Evolutionary conservation across 2,113 vertebrate species (phyloP), one percentile per base, ranked within the genome.

Genomic region (Hiodon tergisus): DNA sequence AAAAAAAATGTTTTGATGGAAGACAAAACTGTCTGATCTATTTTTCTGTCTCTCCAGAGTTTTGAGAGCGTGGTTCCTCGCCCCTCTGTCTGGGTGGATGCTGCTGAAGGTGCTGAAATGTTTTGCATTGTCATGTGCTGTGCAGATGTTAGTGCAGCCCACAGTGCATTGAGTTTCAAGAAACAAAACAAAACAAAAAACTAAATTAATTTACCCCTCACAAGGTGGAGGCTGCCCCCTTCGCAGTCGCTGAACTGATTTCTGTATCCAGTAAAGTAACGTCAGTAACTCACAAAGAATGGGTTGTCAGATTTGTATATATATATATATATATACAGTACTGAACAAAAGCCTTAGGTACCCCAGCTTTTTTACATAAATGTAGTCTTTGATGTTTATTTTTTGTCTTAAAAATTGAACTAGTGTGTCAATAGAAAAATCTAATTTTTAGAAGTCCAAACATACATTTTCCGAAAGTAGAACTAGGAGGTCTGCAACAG

Each of bases 51-150:
- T 67, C 71, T 78, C 57, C 72, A 31, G 60, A 63, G 65, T 69
- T 76, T 48, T 8, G 54, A 46, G 55, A 47, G 55, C 72, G 76
- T 74, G 80, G 78, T 81, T 79, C 80, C 77, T 79, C 60, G 75
- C 78, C 73, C 31, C 79, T 73, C 72, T 75, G 76, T 78, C 81
- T 57, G 73, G 72, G 76, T 70, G 77, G 48, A 69, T 78, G 73
- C 84, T 83, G 79, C 77, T 81, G 70, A 69, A 79, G 78, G 77
- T 81, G 73, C 67, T 83, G 80, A 85, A 89, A 88, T 85, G 51
- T 13, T 83, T 77, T 78, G 8, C 66, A 75, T 89, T 87, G 85
- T 86, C 86, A 83, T 89, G 89, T 90, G 87, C 67, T 75, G 9
- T 76, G 53, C 85, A 90, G 83, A 86, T 87, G 83, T 82, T 77